A percentile compares a stretch with the other conserved stretches of the same genome.
Evolutionary conservation across 2,113 vertebrate genomes (phyloP).

Genomic region (Serilophus lunatus): DNA sequence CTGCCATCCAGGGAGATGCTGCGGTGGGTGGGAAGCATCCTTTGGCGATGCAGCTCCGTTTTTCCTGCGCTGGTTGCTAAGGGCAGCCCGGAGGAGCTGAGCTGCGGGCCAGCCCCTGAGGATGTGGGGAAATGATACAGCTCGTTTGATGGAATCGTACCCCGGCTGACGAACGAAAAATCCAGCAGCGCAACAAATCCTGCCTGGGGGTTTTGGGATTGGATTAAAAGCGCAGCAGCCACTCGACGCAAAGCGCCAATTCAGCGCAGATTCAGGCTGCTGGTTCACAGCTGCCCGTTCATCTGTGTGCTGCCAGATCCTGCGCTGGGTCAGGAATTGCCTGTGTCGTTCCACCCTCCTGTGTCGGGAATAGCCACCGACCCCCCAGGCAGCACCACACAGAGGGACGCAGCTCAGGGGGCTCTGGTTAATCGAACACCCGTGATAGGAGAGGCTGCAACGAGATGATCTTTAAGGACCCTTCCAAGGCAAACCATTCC

Average conservation of each 20-base stretch:
- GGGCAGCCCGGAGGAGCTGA: background rate
- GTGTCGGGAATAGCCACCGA: fast-evolving
- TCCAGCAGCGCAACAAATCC: slow-evolving; percentile 13
- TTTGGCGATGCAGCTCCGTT: background rate
- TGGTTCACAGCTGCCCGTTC: background rate
- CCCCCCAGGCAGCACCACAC: fast-evolving
- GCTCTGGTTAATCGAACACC: fast-evolving
- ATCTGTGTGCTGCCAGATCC: background rate
- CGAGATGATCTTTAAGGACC: fast-evolving
- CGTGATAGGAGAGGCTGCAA: fast-evolving
- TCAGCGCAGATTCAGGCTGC: background rate
- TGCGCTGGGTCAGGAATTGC: background rate
- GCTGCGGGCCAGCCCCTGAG: slow-evolving; percentile 24
- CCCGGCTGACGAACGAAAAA: background rate
- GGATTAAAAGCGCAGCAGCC: background rate
- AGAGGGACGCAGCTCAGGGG: fast-evolving
- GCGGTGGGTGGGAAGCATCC: background rate
- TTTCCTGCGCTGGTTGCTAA: background rate
- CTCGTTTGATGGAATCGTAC: slow-evolving; percentile 22
- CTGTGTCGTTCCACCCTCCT: fast-evolving
- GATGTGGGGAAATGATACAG: background rate
- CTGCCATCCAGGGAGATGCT: background rate
- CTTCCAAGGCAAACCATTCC: fast-evolving
- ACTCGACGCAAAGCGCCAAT: background rate
- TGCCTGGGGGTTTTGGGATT: background rate